Percentiles rank a stretch among this genome's conserved stretches.
Evolutionary conservation across 2,797 vertebrate genomes (phyloP).

Genomic region (Graptemys geographica): DNA sequence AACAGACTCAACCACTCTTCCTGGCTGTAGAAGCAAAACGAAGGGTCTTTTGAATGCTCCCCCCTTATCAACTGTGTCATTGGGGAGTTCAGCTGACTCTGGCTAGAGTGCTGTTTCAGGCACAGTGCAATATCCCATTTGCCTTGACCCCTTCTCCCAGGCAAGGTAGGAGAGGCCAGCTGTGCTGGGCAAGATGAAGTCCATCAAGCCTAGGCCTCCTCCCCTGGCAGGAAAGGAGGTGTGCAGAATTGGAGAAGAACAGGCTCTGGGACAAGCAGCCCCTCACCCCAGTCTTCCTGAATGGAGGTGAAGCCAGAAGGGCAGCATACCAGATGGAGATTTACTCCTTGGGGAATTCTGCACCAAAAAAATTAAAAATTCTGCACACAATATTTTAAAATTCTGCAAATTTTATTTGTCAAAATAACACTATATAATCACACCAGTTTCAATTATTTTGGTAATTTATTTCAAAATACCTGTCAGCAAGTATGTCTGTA

Average conservation of each 20-base stretch:
- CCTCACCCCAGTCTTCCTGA: neutral
- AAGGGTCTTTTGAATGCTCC: neutral
- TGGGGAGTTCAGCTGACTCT: neutral
- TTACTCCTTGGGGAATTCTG: neutral
- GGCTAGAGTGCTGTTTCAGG: neutral
- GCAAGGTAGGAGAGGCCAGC: neutral
- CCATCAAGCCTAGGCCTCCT: neutral
- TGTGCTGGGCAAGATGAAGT: neutral
- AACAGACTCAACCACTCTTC: conserved; percentile 27
- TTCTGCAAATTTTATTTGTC: too few species aligned
- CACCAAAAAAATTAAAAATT: neutral
- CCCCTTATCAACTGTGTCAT: neutral
- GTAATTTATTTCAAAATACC: too few species aligned
- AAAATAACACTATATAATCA: too few species aligned
- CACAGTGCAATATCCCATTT: neutral
- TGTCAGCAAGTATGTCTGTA: too few species aligned
- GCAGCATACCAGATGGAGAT: conserved; percentile 8
- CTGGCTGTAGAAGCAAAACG: neutral
- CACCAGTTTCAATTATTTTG: too few species aligned
- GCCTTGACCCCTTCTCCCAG: neutral
- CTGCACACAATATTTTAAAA: too few species aligned
- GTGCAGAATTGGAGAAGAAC: neutral
- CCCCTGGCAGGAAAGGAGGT: neutral
- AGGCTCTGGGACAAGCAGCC: conserved; percentile 33
- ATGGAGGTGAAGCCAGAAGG: neutral